These are phyloP conservation scores for Xestia c-nigrum DNA, from an alignment of 2,888 invertebrate genomes.

Conservation along the genomic window DNA sequence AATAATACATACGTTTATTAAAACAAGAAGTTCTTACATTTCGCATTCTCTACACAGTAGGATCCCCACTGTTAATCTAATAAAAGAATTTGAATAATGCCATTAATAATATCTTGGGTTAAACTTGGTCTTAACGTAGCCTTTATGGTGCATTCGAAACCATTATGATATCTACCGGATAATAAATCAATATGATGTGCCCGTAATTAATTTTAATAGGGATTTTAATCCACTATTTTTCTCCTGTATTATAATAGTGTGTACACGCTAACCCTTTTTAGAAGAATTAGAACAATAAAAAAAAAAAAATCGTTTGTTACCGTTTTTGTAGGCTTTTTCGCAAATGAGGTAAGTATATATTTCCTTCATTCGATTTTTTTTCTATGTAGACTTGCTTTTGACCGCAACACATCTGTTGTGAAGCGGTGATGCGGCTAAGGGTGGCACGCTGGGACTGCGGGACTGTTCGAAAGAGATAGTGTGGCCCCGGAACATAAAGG, in stretches of 20 bases:
- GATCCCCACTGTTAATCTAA: slow-evolving; percentile 87
- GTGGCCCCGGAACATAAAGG: too few relatives aligned
- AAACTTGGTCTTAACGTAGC: slow-evolving; percentile 64
- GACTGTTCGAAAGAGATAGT: too few relatives aligned
- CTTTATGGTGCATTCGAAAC: slow-evolving; percentile 67
- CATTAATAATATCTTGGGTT: slow-evolving; percentile 82
- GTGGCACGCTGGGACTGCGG: not conserved
- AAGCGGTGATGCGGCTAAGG: not conserved
- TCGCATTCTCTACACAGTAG: slow-evolving; percentile 84
- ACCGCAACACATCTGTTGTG: not conserved
- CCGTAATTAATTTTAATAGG: slow-evolving; percentile 64
- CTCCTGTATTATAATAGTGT: slow-evolving; percentile 2
- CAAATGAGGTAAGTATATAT: not conserved
- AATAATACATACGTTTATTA: slow-evolving; percentile 61
- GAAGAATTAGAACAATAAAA: not conserved
- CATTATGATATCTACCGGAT: slow-evolving; percentile 66
- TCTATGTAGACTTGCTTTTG: not conserved
- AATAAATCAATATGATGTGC: slow-evolving; percentile 72
- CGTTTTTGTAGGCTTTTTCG: not conserved
- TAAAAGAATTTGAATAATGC: slow-evolving; percentile 88
- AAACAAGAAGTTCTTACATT: slow-evolving; percentile 71
- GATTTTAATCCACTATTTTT: slow-evolving; percentile 36
- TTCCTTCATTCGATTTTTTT: not conserved
- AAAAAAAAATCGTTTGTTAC: not conserved
- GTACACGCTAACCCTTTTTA: not conserved